A percentile compares a stretch with the other conserved stretches of the same genome.
Evolutionary conservation across 2,888 invertebrate species (phyloP).

Genomic region (Argynnis bischoffii): DNA sequence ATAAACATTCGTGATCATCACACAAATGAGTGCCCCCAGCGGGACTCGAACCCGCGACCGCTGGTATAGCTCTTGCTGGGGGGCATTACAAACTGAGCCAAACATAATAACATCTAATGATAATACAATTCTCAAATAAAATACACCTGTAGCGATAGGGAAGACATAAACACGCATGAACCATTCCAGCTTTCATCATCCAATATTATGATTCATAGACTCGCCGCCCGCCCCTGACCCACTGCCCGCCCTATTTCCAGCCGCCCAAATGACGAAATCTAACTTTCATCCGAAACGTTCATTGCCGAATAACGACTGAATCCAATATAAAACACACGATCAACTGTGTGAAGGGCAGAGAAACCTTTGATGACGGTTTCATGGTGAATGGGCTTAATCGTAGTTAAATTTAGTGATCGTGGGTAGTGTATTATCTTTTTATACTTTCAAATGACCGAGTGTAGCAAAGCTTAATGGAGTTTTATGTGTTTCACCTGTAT

Average conservation of each 20-base stretch:
- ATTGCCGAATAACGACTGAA: not conserved
- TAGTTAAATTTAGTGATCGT: too few species aligned
- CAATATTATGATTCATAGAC: slow-evolving; percentile 29
- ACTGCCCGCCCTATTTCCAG: slow-evolving; percentile 27
- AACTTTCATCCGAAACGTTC: slow-evolving; percentile 13
- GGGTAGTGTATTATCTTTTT: too few species aligned
- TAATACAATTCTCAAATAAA: not conserved
- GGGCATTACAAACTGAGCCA: too few species aligned
- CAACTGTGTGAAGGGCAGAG: not conserved
- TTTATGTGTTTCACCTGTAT: too few species aligned
- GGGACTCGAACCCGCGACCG: too few species aligned
- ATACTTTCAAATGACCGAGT: too few species aligned
- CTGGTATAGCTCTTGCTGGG: too few species aligned
- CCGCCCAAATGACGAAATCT: slow-evolving; percentile 28
- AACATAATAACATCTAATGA: too few species aligned
- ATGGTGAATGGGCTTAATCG: too few species aligned
- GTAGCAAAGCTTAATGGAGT: too few species aligned
- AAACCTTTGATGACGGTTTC: not conserved
- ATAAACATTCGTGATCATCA: too few species aligned
- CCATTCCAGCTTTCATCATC: slow-evolving; percentile 18
- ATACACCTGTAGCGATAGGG: slow-evolving; percentile 6
- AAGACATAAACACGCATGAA: slow-evolving; percentile 14
- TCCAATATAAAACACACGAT: not conserved
- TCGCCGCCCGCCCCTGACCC: slow-evolving; percentile 26
- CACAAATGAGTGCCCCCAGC: too few species aligned